These are phyloP conservation scores for Scolopax mira DNA, from an alignment of 2,113 vertebrate species.

Conservation along the genomic window DNA sequence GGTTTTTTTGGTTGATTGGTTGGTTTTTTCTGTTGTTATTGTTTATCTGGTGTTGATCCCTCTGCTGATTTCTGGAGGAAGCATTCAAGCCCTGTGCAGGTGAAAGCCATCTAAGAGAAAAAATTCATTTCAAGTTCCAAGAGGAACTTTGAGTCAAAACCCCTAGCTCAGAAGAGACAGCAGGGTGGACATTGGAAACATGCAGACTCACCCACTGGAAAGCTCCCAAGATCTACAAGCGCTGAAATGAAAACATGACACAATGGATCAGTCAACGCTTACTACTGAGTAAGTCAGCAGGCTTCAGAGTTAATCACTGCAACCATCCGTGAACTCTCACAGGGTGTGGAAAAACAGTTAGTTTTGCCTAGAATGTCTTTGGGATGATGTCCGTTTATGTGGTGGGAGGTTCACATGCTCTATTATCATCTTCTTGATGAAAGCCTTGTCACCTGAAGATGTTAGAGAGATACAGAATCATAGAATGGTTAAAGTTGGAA, in stretches of 20 bases:
- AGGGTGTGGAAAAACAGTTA: neutral
- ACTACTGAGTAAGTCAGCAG: neutral
- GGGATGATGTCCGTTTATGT: neutral
- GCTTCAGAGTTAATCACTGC: conserved; percentile 17
- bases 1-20: too few relatives aligned
- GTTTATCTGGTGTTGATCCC: neutral
- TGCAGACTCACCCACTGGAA: conserved; percentile 5
- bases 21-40: neutral
- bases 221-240: neutral
- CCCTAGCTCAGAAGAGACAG: neutral
- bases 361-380: neutral
- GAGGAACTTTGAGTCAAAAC: neutral
- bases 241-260: conserved; percentile 57
- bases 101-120: neutral
- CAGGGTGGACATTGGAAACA: neutral
- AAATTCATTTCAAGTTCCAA: neutral
- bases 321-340: conserved; percentile 33
- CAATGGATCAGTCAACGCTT: neutral
- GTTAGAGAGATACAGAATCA: neutral
- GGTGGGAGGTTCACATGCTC: neutral
- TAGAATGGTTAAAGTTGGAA: neutral
- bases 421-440: neutral
- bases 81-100: neutral
- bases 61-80: neutral
- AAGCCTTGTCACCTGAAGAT: neutral